Evolutionary conservation across 2,113 vertebrate genomes (phyloP).

Genomic region (Balaenoptera acutorostrata): DNA sequence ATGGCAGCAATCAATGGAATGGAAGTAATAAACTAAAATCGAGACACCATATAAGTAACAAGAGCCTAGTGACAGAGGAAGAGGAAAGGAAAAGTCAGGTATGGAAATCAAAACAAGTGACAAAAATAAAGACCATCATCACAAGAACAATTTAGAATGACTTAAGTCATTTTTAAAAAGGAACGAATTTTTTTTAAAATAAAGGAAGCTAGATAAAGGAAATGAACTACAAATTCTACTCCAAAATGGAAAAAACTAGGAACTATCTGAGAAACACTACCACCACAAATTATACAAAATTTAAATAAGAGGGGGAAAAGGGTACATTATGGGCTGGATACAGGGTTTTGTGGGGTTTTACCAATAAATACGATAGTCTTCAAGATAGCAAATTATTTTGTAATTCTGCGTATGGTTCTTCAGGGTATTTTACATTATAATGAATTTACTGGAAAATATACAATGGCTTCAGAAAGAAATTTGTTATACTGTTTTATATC

Average conservation of each 20-base stretch:
- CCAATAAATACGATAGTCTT: not conserved
- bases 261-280: not conserved
- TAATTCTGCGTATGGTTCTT: not conserved
- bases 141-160: not conserved
- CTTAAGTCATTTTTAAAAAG: not conserved
- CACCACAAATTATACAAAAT: not conserved
- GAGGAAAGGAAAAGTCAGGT: not conserved
- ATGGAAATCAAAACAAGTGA: not conserved
- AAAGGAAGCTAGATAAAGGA: not conserved
- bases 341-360: not conserved
- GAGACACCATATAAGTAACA: not conserved
- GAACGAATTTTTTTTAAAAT: not conserved
- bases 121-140: not conserved
- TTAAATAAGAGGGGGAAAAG: not conserved
- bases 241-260: not conserved
- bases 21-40: not conserved
- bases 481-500: not conserved
- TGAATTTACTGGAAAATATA: not conserved
- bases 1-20: not conserved
- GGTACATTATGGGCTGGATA: not conserved
- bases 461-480: not conserved
- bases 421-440: not conserved
- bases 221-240: not conserved
- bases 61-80: not conserved
- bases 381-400: not conserved